Percentiles rank a stretch among this genome's conserved stretches.
These are phyloP conservation scores for Momotus momota DNA, from an alignment of 2,797 vertebrate species.

Conservation along the genomic window DNA sequence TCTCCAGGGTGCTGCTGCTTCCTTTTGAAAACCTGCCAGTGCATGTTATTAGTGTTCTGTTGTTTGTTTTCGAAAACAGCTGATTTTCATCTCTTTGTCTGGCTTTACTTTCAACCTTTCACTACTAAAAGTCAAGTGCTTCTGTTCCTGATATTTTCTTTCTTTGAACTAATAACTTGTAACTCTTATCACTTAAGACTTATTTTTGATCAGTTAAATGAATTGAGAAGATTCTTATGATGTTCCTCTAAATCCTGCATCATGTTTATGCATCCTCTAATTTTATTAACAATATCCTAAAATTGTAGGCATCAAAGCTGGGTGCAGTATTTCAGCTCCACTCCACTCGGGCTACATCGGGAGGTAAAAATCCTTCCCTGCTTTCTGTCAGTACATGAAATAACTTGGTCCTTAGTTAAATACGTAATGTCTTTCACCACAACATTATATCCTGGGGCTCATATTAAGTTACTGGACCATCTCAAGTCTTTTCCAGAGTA, in stretches of 20 bases:
- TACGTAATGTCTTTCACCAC: background rate
- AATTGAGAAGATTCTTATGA: background rate
- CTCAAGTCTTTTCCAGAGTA: background rate
- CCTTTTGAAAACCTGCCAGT: background rate
- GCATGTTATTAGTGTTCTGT: fast-evolving
- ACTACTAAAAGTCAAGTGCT: background rate
- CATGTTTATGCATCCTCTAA: background rate
- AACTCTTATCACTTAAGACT: background rate
- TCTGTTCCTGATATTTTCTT: background rate
- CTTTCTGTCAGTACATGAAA: background rate
- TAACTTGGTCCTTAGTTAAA: too few relatives aligned
- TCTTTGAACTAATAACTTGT: background rate
- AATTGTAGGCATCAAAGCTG: background rate
- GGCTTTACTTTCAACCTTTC: background rate
- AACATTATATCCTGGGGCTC: background rate
- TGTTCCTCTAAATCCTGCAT: background rate
- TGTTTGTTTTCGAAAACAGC: background rate
- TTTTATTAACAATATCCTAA: background rate
- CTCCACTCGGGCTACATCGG: fast-evolving
- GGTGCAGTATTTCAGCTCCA: background rate
- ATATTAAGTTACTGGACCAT: background rate
- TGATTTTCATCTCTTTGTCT: background rate
- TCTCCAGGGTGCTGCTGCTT: background rate
- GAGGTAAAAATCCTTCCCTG: background rate
- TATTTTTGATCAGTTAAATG: background rate